phyloP scores from a whole-genome alignment of 2,797 vertebrate species.

The Chromobotia macracanthus region DNA sequence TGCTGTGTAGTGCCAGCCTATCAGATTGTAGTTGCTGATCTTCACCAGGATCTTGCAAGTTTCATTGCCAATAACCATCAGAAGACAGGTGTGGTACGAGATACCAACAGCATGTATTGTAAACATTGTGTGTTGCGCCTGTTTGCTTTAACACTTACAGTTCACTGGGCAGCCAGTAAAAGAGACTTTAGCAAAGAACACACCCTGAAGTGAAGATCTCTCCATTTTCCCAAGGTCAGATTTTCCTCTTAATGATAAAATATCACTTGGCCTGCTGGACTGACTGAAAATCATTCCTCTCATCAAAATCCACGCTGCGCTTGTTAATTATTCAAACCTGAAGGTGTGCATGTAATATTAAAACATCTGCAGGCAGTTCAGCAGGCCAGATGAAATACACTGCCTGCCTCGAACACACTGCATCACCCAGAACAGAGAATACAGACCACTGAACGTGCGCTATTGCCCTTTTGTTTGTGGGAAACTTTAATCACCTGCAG shows the following conservation, averaged over 20 bases:
- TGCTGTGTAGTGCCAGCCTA: no score
- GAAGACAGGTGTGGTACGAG: no score
- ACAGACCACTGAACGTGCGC: slow-evolving; percentile 15
- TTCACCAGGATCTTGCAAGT: no score
- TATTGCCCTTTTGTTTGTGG: slow-evolving; percentile 51
- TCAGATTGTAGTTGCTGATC: no score
- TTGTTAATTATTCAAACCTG: slow-evolving; percentile 78
- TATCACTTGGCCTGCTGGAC: slow-evolving; percentile 53
- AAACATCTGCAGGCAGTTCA: slow-evolving; percentile 73
- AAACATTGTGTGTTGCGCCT: neutral
- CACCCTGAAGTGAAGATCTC: slow-evolving; percentile 24
- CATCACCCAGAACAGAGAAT: slow-evolving; percentile 51
- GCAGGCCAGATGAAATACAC: slow-evolving; percentile 59
- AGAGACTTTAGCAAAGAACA: slow-evolving; percentile 4
- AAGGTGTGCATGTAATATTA: slow-evolving; percentile 80
- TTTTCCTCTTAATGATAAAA: slow-evolving; percentile 54
- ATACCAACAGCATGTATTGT: no score
- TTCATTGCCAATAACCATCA: no score
- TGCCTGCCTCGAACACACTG: slow-evolving; percentile 42
- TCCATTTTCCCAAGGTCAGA: slow-evolving; percentile 32
- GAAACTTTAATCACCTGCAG: slow-evolving; percentile 50
- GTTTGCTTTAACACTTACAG: slow-evolving; percentile 19
- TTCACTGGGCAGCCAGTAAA: slow-evolving; percentile 29
- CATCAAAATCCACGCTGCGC: slow-evolving; percentile 74
- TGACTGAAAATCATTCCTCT: slow-evolving; percentile 68